These are phyloP conservation scores for Actinopyga echinites DNA, from an alignment of 53 echinoderm and acorn worm species.

Conservation along the genomic window DNA sequence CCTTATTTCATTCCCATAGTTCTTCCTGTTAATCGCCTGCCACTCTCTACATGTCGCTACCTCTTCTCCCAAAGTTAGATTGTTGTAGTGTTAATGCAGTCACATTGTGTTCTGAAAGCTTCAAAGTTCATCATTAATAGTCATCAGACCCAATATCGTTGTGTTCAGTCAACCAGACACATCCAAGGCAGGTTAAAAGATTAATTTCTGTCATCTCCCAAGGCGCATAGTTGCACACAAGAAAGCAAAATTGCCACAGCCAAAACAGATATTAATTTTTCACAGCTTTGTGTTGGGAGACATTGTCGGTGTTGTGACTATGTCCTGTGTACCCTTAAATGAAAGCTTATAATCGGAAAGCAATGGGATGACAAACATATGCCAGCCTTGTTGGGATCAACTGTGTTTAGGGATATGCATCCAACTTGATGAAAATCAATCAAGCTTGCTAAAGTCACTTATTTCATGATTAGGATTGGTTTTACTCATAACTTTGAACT, in stretches of 20 bases:
- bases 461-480: too few relatives aligned
- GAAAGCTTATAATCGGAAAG: background rate
- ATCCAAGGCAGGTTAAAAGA: slow-evolving; percentile 29
- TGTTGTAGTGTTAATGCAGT: background rate
- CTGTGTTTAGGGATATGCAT: background rate
- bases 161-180: slow-evolving; percentile 24
- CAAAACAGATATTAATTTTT: slow-evolving; percentile 43
- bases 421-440: slow-evolving; percentile 13
- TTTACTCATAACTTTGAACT: too few relatives aligned
- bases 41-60: too few relatives aligned
- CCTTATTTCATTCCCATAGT: too few relatives aligned
- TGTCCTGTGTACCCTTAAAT: too few relatives aligned
- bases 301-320: too few relatives aligned
- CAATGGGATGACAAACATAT: slow-evolving; percentile 28
- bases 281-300: slow-evolving; percentile 31
- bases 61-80: too few relatives aligned
- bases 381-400: slow-evolving; percentile 22
- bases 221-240: slow-evolving; percentile 41
- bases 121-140: slow-evolving; percentile 3
- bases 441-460: background rate
- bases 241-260: slow-evolving; percentile 37
- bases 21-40: too few relatives aligned
- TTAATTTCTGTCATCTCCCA: slow-evolving; percentile 26
- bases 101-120: slow-evolving; percentile 8
- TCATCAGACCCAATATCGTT: slow-evolving; percentile 14